Evolutionary conservation across 2,113 vertebrate genomes (phyloP).

Genomic region (Actenoides lindsayi): DNA sequence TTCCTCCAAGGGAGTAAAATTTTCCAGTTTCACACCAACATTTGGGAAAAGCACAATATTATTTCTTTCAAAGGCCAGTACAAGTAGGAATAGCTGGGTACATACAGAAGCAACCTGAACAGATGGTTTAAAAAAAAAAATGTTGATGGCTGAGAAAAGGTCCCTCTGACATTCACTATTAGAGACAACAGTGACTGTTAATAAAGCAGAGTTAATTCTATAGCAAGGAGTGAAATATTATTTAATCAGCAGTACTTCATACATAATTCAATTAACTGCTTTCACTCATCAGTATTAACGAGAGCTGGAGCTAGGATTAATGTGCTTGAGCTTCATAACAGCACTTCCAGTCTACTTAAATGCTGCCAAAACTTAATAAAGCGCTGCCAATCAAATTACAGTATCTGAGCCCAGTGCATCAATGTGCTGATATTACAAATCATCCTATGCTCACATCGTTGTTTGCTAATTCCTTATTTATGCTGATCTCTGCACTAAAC

Average conservation of each 20-base stretch:
- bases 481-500: conserved; percentile 73
- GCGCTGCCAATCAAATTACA: conserved; percentile 73
- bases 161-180: conserved; percentile 69
- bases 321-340: conserved; percentile 72
- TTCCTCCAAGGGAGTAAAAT: neutral
- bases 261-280: conserved; percentile 85
- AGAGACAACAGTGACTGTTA: conserved; percentile 71
- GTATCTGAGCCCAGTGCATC: conserved; percentile 61
- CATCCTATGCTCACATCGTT: conserved; percentile 60
- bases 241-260: conserved; percentile 83
- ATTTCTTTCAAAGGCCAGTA: conserved; percentile 18
- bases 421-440: conserved; percentile 72
- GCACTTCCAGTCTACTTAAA: conserved; percentile 72
- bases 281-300: conserved; percentile 80
- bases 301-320: conserved; percentile 75
- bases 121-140: conserved; percentile 49
- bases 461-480: conserved; percentile 76
- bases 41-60: neutral
- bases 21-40: neutral
- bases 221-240: conserved; percentile 80
- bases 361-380: conserved; percentile 79
- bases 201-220: conserved; percentile 75
- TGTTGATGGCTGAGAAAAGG: conserved; percentile 55
- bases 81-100: neutral
- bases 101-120: conserved; percentile 20